Percentiles rank a stretch among this genome's conserved stretches.
Conservation (phyloP, 2,888 invertebrate species). For the Cecidostiba fungosa region DNA sequence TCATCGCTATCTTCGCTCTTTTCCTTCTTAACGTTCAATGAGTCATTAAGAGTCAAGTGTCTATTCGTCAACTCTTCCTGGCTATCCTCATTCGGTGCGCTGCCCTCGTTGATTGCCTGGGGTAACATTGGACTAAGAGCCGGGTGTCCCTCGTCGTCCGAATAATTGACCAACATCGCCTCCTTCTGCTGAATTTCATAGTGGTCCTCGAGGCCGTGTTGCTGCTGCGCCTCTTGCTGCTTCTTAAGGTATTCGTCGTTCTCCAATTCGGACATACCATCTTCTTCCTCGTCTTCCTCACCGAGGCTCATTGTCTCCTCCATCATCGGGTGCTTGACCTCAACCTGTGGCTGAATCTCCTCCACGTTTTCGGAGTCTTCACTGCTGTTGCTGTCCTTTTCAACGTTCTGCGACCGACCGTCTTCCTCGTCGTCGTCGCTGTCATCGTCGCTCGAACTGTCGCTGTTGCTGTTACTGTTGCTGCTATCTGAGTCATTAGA, state of each 20-base stretch:
- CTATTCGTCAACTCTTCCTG: conserved; percentile 47
- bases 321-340: conserved; percentile 48
- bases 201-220: conserved; percentile 43
- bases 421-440: conserved; percentile 50
- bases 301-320: conserved; percentile 66
- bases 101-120: conserved; percentile 66
- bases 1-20: conserved; percentile 48
- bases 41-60: conserved; percentile 21
- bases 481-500: conserved; percentile 60
- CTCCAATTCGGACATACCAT: conserved; percentile 54
- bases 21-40: conserved; percentile 23
- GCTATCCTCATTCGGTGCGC: conserved; percentile 46
- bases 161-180: conserved; percentile 67
- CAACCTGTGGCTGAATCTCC: conserved; percentile 42
- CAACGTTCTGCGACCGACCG: conserved; percentile 15
- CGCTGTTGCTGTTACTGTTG: conserved; percentile 49
- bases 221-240: conserved; percentile 23
- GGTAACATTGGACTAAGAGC: conserved; percentile 78
- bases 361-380: conserved; percentile 49
- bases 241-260: conserved; percentile 55
- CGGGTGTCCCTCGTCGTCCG: conserved; percentile 77
- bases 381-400: conserved; percentile 36
- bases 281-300: conserved; percentile 70
- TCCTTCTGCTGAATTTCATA: conserved; percentile 59
- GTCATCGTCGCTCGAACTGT: conserved; percentile 55